These are phyloP conservation scores for Brachionus sp. DNA, from an alignment of 1,140 invertebrate genomes.

Conservation along the genomic window DNA sequence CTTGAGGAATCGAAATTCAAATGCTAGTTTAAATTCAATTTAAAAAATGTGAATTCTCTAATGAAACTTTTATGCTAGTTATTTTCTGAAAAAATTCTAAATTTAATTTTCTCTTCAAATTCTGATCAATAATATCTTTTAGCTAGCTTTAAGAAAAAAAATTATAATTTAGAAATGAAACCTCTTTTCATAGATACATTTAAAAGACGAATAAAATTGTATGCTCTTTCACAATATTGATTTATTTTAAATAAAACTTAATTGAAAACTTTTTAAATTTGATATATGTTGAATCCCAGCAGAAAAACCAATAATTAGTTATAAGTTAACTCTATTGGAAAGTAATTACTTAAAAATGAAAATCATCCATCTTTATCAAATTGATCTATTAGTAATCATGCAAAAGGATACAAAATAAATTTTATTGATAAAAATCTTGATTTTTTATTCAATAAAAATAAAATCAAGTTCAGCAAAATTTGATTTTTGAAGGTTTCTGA, in stretches of 20 bases:
- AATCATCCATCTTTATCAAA: background rate
- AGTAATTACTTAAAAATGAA: background rate
- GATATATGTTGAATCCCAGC: background rate
- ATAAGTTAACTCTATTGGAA: background rate
- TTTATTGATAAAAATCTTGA: background rate
- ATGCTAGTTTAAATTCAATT: background rate
- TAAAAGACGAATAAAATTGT: background rate
- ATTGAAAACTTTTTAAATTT: background rate
- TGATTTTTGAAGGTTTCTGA: background rate
- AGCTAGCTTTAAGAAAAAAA: too few species aligned
- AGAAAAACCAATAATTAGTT: background rate
- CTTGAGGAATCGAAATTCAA: background rate
- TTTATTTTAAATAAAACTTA: background rate
- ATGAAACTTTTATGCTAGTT: too few species aligned
- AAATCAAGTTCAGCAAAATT: conserved; percentile 9
- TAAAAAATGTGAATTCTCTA: too few species aligned
- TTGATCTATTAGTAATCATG: background rate
- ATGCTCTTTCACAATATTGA: background rate
- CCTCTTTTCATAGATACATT: background rate
- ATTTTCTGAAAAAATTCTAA: too few species aligned
- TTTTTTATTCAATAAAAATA: background rate
- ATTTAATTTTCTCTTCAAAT: too few species aligned
- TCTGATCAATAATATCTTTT: too few species aligned
- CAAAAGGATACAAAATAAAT: background rate
- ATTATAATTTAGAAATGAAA: background rate